Evolutionary conservation across 1,140 invertebrate genomes (phyloP), one percentile per base, ranked within the genome.

Genomic region (Teleogryllus occipitalis): DNA sequence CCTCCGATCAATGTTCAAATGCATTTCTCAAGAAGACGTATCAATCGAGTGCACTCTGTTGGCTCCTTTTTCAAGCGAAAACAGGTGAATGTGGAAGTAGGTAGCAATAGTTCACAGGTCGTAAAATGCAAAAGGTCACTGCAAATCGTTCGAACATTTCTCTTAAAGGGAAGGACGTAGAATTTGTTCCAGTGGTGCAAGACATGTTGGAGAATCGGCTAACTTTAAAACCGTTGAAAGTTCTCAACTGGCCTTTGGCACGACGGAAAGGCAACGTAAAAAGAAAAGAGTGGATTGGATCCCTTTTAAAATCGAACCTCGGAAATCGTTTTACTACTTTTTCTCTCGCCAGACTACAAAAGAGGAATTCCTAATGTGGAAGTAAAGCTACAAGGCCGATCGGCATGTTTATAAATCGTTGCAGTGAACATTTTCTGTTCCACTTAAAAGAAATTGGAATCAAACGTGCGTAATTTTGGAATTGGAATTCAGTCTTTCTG

Each of bases 161-260:
- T 10, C 10, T 65, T 65, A 65, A 65, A 65, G 54, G 7, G 54
- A 65, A 65, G 18, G 2, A 18, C 54, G 10, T 65, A 18, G 54
- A 18, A 65, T 65, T 65, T 10, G 54, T 65, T 14, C 10, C 54
- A 14, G 54, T 18, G 10, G 54, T 18, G 54, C 18, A 65, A 65
- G 54, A 65, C 54, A 65, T 65, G 54, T 65, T 18, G 54, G 18
- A 65, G 54, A 65, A 18, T 65, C 18, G 54, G 54, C 54, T 65
- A 65, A 65, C 54, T 65, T 65, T 65, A 65, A 65, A 65, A 65
- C 54, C 54, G 54, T 65, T 65, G 10, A 65, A 65, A 65, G 54
- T 10, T 65, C 18, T 65, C 54, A 65, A 65, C 18, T 18, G 54
- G 54, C 54, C 54, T 65, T 65, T 7, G 18, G 10, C 18, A 14